Conservation (phyloP, 2,888 invertebrate genomes). For the Torymus texanus region DNA sequence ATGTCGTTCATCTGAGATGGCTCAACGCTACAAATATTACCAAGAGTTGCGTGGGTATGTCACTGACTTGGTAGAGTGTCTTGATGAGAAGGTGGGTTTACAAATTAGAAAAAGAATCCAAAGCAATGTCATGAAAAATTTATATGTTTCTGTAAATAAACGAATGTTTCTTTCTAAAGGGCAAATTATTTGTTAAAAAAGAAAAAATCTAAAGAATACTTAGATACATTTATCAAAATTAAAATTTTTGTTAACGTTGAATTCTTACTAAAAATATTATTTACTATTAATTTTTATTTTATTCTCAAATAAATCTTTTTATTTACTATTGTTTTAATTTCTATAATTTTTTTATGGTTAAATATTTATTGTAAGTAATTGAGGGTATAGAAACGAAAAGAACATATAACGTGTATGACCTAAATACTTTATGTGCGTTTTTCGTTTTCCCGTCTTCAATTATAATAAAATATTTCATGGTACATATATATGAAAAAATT, state of each 20-base stretch:
- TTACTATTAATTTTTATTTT: not conserved
- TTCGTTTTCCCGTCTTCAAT: too few relatives aligned
- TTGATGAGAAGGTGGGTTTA: conserved; percentile 93
- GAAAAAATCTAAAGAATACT: conserved; percentile 10
- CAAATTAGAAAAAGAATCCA: conserved; percentile 58
- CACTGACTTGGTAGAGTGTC: conserved; percentile 96
- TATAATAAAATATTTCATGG: too few relatives aligned
- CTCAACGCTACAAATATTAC: conserved; percentile 92
- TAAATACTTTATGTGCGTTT: too few relatives aligned
- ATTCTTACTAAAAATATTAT: conserved; percentile 13
- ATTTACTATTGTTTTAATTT: conserved; percentile 15
- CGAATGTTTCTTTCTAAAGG: conserved; percentile 35
- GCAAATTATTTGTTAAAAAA: conserved; percentile 32
- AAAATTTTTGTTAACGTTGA: conserved; percentile 21
- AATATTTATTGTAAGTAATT: conserved; percentile 24
- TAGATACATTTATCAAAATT: not conserved
- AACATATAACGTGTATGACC: too few relatives aligned
- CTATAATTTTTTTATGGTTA: conserved; percentile 16
- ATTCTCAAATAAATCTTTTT: not conserved
- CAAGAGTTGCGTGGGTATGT: conserved; percentile 97
- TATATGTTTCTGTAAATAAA: not conserved
- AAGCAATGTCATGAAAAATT: conserved; percentile 47
- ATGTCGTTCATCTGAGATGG: conserved; percentile 80
- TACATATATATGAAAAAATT: too few relatives aligned
- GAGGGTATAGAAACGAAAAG: not conserved